Evolutionary conservation across 1,140 invertebrate species (phyloP).

Genomic region (Andrena cerasifolii): DNA sequence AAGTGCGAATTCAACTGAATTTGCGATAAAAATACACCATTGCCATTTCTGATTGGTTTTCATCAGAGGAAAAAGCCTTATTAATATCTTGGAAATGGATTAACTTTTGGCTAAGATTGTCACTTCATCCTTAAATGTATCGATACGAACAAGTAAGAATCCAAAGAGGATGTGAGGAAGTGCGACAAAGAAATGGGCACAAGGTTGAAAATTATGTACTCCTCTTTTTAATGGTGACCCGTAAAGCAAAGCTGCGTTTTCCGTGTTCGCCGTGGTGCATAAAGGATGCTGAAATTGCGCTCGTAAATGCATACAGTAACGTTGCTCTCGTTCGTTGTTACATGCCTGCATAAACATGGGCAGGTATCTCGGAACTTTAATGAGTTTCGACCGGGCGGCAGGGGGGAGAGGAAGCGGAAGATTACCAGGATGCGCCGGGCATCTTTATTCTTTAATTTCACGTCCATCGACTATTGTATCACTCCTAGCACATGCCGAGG

Average conservation of each 20-base stretch:
- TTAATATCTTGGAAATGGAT: no score
- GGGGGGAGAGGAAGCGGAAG: not conserved
- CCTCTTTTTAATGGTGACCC: not conserved
- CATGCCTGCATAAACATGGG: slow-evolving; percentile 55
- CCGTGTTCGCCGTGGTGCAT: not conserved
- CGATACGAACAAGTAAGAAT: not conserved
- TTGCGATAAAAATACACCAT: no score
- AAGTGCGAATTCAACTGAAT: no score
- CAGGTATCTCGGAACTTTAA: slow-evolving; percentile 56
- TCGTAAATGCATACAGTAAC: slow-evolving; percentile 46
- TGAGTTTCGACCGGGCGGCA: slow-evolving; percentile 41
- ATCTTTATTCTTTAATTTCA: slow-evolving; percentile 16
- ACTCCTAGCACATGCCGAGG: not conserved
- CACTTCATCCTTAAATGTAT: no score
- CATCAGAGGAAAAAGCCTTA: no score
- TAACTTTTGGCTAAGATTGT: no score
- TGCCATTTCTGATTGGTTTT: no score
- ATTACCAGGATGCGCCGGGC: not conserved
- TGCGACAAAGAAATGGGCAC: no score
- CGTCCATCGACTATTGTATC: not conserved
- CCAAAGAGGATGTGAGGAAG: not conserved
- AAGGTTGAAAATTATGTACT: not conserved
- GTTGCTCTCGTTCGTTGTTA: slow-evolving; percentile 58
- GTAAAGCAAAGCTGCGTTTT: not conserved
- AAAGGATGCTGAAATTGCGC: slow-evolving; percentile 38